Percentiles rank a stretch among this genome's conserved stretches.
These are phyloP conservation scores for Monochamus alternatus DNA, from an alignment of 2,888 invertebrate genomes.

Conservation along the genomic window DNA sequence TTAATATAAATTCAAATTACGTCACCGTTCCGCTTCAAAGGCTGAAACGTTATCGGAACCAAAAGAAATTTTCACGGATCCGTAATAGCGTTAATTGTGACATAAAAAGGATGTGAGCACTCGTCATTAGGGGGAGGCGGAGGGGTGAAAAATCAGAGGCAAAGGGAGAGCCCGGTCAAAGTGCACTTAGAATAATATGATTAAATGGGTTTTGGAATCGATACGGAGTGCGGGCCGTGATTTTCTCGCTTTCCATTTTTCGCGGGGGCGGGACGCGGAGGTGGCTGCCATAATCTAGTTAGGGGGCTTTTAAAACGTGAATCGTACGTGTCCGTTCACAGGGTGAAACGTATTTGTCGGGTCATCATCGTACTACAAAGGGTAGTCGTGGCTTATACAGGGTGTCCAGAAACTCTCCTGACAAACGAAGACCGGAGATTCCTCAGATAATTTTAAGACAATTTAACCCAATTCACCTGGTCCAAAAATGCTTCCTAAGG, in stretches of 20 bases:
- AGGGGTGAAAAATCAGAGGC: conserved; percentile 42
- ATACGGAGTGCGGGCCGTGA: background rate
- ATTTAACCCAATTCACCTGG: too few relatives aligned
- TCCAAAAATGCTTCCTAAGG: too few relatives aligned
- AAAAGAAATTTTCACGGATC: conserved; percentile 33
- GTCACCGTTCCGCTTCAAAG: conserved; percentile 15
- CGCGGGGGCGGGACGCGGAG: background rate
- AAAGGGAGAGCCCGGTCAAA: conserved; percentile 34
- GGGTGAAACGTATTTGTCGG: background rate
- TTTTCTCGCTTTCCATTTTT: conserved; percentile 18
- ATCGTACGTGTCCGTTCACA: too few relatives aligned
- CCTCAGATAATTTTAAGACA: too few relatives aligned
- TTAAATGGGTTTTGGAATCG: conserved; percentile 43
- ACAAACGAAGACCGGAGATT: too few relatives aligned
- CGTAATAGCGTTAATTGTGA: conserved; percentile 29
- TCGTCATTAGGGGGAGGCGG: conserved; percentile 36
- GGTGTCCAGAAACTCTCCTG: too few relatives aligned
- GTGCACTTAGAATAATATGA: conserved; percentile 52
- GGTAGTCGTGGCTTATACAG: too few relatives aligned
- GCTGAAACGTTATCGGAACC: conserved; percentile 15
- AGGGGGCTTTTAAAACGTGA: background rate
- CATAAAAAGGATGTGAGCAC: conserved; percentile 48
- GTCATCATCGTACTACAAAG: background rate
- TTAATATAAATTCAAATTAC: conserved; percentile 13
- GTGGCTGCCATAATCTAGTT: background rate